A percentile compares a stretch with the other conserved stretches of the same genome.
phyloP scores from a whole-genome alignment of 2,888 invertebrate species.

The Neoaliturus tenellus region DNA sequence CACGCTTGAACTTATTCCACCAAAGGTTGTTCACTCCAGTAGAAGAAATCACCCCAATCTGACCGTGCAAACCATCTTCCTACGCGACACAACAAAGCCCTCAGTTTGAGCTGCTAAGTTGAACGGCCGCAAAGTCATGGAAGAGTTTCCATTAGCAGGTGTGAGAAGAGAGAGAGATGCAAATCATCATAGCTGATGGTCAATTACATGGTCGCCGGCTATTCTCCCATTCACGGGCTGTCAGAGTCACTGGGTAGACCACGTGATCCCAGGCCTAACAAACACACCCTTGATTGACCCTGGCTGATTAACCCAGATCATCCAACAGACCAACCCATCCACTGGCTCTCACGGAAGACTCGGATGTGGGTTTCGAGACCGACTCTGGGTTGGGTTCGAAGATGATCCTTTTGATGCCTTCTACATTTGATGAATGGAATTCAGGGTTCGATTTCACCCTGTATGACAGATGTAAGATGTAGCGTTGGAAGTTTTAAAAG shows the following conservation, averaged over 20 bases:
- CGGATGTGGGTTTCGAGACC: neutral
- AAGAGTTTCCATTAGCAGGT: slow-evolving; percentile 33
- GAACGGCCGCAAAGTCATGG: slow-evolving; percentile 29
- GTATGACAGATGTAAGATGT: too few species aligned
- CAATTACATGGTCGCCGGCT: slow-evolving; percentile 16
- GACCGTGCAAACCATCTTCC: too few species aligned
- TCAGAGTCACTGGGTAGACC: neutral
- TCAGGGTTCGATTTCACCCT: too few species aligned
- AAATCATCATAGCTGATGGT: slow-evolving; percentile 20
- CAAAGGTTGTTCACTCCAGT: too few species aligned
- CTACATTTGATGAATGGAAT: too few species aligned
- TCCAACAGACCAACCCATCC: neutral
- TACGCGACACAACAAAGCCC: neutral
- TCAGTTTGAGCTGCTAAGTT: neutral
- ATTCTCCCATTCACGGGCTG: slow-evolving; percentile 9
- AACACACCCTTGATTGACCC: slow-evolving; percentile 29
- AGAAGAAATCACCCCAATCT: too few species aligned
- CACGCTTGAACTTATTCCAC: too few species aligned
- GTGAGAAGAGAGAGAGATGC: slow-evolving; percentile 31
- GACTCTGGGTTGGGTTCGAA: neutral
- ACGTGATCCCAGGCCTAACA: slow-evolving; percentile 6
- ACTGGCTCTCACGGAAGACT: neutral
- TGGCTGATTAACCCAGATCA: slow-evolving; percentile 26
- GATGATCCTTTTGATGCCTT: neutral
- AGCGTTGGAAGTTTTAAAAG: too few species aligned